Percentiles rank a stretch among this genome's conserved stretches.
These are phyloP conservation scores for Phymastichus coffea DNA, from an alignment of 1,140 invertebrate genomes.

Conservation along the genomic window DNA sequence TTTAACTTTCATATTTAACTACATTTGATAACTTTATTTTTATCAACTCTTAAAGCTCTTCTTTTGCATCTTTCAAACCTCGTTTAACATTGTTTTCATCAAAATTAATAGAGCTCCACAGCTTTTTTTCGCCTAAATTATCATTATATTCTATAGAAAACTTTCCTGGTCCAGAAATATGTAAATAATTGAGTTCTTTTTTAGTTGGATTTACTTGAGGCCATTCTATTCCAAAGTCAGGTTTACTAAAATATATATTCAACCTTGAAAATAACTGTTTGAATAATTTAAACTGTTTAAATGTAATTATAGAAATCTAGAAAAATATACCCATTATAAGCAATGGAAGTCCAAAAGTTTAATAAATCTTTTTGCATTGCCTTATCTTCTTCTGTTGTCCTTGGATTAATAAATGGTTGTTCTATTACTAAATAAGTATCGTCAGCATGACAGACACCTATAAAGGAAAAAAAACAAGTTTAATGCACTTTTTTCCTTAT, in stretches of 20 bases:
- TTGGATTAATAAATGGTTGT: slow-evolving; percentile 39
- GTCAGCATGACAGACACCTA: slow-evolving; percentile 65
- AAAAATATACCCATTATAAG: slow-evolving; percentile 56
- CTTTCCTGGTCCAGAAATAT: slow-evolving; percentile 54
- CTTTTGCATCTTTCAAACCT: slow-evolving; percentile 14
- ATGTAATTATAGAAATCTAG: neutral
- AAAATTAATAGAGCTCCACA: slow-evolving; percentile 61
- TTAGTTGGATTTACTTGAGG: slow-evolving; percentile 39
- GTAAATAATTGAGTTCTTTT: slow-evolving; percentile 55
- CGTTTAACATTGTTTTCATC: slow-evolving; percentile 52
- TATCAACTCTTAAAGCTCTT: slow-evolving; percentile 29
- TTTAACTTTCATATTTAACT: neutral
- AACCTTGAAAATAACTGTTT: neutral
- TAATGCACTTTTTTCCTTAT: too few relatives aligned
- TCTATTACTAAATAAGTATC: slow-evolving; percentile 55
- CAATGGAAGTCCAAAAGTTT: slow-evolving; percentile 59
- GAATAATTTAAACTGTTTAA: slow-evolving; percentile 10
- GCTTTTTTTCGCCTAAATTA: slow-evolving; percentile 57
- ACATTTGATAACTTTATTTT: neutral
- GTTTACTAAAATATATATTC: slow-evolving; percentile 39
- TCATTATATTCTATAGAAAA: slow-evolving; percentile 49
- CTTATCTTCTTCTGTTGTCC: slow-evolving; percentile 48
- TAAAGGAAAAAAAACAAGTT: too few relatives aligned
- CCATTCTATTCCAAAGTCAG: slow-evolving; percentile 46
- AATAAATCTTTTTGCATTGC: slow-evolving; percentile 58